These are phyloP conservation scores for Siphonodentalium dalli DNA, from an alignment of 2,888 invertebrate species.

Conservation along the genomic window DNA sequence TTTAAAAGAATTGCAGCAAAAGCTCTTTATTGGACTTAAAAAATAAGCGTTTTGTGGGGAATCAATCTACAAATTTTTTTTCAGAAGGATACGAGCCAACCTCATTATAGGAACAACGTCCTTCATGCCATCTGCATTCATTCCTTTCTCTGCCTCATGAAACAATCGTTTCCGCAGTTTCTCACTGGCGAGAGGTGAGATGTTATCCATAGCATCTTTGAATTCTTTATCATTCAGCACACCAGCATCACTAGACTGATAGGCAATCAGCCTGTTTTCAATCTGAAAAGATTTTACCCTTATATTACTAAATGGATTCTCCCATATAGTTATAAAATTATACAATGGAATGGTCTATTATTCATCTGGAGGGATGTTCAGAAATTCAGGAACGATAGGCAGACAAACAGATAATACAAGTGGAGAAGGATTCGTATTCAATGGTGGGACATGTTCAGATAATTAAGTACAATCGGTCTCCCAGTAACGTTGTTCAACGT, in stretches of 20 bases:
- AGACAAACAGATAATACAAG: too few species aligned
- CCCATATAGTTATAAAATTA: too few species aligned
- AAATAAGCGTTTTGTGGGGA: too few species aligned
- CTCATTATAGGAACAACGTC: conserved; percentile 48
- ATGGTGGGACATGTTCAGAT: too few species aligned
- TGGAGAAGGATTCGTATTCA: too few species aligned
- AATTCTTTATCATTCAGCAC: conserved; percentile 55
- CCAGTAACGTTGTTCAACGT: too few species aligned
- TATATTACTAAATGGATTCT: too few species aligned
- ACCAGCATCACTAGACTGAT: conserved; percentile 41
- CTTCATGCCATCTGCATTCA: conserved; percentile 39
- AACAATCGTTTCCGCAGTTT: conserved; percentile 49
- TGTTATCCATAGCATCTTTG: conserved; percentile 54
- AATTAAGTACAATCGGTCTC: background rate
- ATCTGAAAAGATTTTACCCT: conserved; percentile 39
- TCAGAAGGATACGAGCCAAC: conserved; percentile 56
- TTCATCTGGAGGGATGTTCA: too few species aligned
- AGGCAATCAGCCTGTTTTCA: conserved; percentile 52
- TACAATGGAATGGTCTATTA: too few species aligned
- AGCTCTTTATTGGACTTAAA: too few species aligned
- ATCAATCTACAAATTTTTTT: too few species aligned
- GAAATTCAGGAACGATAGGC: background rate
- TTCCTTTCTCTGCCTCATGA: conserved; percentile 49
- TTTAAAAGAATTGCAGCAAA: too few species aligned
- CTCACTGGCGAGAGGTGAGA: conserved; percentile 54